A percentile compares a stretch with the other conserved stretches of the same genome.
phyloP scores from a whole-genome alignment of 2,888 invertebrate species.

The Sicus ferrugineus region DNA sequence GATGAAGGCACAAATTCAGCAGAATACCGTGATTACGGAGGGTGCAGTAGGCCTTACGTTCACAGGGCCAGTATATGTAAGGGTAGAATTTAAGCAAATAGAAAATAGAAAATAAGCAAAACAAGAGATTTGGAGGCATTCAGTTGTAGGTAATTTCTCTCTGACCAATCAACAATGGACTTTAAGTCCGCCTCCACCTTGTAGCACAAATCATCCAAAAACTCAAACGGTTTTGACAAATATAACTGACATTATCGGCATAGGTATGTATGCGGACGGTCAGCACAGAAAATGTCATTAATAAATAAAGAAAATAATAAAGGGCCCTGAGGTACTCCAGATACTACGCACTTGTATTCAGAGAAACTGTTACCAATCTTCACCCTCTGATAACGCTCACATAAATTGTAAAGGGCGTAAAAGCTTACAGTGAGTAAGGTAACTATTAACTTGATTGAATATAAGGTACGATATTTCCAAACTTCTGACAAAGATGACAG shows the following conservation, averaged over 20 bases:
- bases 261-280: too few species aligned
- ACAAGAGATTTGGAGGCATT: not conserved
- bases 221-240: too few species aligned
- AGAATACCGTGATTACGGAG: not conserved
- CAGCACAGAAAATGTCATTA: too few species aligned
- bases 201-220: not conserved
- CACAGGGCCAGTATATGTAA: not conserved
- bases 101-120: not conserved
- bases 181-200: not conserved
- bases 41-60: not conserved
- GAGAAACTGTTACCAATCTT: too few species aligned
- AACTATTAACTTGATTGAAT: not conserved
- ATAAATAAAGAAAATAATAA: too few species aligned
- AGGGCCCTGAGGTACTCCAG: too few species aligned
- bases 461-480: not conserved
- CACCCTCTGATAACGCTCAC: too few species aligned
- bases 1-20: not conserved
- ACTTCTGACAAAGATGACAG: not conserved
- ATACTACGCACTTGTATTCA: too few species aligned
- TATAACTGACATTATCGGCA: too few species aligned
- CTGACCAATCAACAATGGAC: not conserved
- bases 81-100: not conserved
- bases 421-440: not conserved
- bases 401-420: too few species aligned
- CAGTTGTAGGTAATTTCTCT: not conserved